A percentile compares a stretch with the other conserved stretches of the same genome.
phyloP scores from a whole-genome alignment of 1,140 invertebrate species.

The Camponotus floridanus region DNA sequence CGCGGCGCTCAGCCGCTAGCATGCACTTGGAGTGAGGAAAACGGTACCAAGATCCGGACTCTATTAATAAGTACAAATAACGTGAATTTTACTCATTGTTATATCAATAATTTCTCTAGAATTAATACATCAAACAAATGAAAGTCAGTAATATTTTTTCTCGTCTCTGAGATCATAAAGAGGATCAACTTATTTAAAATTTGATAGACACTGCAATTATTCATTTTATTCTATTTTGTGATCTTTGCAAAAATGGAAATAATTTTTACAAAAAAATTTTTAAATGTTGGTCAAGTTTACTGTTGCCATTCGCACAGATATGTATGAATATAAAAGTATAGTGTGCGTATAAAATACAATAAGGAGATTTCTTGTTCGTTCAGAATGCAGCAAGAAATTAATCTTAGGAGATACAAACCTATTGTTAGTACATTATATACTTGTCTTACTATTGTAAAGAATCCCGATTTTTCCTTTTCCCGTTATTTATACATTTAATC shows the following conservation, averaged over 20 bases:
- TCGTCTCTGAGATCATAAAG: neutral
- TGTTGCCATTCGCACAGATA: neutral
- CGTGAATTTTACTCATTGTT: conserved; percentile 24
- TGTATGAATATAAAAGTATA: neutral
- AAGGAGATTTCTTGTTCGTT: conserved; percentile 50
- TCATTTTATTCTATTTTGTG: conserved; percentile 5
- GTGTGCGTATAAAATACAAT: neutral
- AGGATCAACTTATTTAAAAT: neutral
- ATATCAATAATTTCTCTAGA: neutral
- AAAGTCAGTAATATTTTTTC: conserved; percentile 40
- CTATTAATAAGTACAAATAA: too few species aligned
- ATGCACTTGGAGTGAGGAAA: too few species aligned
- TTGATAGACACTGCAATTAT: neutral
- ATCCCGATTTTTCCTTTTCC: conserved; percentile 24
- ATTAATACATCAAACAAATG: conserved; percentile 35
- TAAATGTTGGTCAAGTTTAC: neutral
- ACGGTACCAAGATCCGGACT: too few species aligned
- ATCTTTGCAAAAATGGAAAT: neutral
- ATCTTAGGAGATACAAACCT: conserved; percentile 57
- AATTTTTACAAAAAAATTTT: conserved; percentile 7
- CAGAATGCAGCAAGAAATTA: conserved; percentile 74
- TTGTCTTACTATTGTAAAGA: conserved; percentile 9
- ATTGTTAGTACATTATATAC: conserved; percentile 24
- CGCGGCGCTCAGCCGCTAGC: too few species aligned
- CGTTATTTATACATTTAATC: conserved; percentile 18